These are phyloP conservation scores for Drosophila mojavensis DNA, from an alignment of 1,140 invertebrate genomes.

Conservation along the genomic window DNA sequence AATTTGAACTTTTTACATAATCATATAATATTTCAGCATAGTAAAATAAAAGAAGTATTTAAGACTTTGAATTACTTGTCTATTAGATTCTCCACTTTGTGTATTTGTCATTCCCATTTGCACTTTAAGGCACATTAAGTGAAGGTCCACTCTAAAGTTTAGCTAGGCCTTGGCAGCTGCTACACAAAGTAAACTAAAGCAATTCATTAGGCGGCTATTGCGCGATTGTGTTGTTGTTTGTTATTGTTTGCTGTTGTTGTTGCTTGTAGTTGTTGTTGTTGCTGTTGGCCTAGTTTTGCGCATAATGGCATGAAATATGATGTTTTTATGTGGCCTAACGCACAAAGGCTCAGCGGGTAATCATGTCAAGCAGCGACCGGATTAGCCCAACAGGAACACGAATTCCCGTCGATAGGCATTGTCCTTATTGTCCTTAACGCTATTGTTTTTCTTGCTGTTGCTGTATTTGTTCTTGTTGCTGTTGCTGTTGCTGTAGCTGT, in stretches of 20 bases:
- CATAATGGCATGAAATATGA: slow-evolving; percentile 76
- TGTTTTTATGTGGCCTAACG: slow-evolving; percentile 61
- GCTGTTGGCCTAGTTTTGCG: slow-evolving; percentile 66
- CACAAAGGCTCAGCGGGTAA: slow-evolving; percentile 66
- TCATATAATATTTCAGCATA: too few species aligned
- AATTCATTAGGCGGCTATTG: slow-evolving; percentile 74
- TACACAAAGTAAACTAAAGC: slow-evolving; percentile 62
- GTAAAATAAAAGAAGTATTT: too few species aligned
- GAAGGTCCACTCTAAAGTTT: slow-evolving; percentile 70
- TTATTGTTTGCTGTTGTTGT: slow-evolving; percentile 40
- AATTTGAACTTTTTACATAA: too few species aligned
- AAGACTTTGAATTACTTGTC: background rate
- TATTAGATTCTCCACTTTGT: slow-evolving; percentile 27
- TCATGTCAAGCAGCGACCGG: slow-evolving; percentile 50
- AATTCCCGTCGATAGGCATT: slow-evolving; percentile 61
- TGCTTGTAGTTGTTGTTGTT: slow-evolving; percentile 50
- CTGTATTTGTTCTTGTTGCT: background rate
- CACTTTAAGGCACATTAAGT: slow-evolving; percentile 17
- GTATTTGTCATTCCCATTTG: slow-evolving; percentile 30
- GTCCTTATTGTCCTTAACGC: slow-evolving; percentile 30
- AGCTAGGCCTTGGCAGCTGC: slow-evolving; percentile 55
- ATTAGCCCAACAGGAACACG: slow-evolving; percentile 46
- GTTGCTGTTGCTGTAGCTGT: too few species aligned
- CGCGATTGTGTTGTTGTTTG: slow-evolving; percentile 35
- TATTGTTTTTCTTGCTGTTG: slow-evolving; percentile 32